Percentiles rank a stretch among this genome's conserved stretches.
Conservation (phyloP, 2,888 invertebrate species). For the Andrena trimmerana region DNA sequence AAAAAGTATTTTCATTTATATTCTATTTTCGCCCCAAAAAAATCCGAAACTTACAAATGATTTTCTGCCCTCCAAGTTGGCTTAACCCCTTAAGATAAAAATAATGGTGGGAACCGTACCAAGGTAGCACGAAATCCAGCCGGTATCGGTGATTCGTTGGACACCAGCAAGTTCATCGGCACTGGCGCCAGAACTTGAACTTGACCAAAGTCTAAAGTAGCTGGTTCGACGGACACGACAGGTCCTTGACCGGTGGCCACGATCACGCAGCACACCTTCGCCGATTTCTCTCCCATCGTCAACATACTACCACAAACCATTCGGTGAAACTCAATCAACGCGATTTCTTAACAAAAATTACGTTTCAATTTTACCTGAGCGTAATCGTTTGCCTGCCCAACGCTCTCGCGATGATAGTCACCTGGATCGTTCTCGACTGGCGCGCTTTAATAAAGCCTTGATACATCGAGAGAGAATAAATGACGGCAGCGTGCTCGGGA, state of each 20-base stretch:
- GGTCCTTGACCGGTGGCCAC: conserved; percentile 88
- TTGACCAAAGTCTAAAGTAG: conserved; percentile 88
- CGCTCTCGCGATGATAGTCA: conserved; percentile 85
- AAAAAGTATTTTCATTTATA: too few relatives aligned
- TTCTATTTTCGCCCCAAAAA: too few relatives aligned
- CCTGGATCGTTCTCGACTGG: conserved; percentile 84
- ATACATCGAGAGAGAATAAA: conserved; percentile 76
- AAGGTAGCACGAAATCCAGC: conserved; percentile 87
- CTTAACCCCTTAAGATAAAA: not conserved
- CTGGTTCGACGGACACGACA: conserved; percentile 88
- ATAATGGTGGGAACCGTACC: conserved; percentile 66
- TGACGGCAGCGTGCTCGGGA: conserved; percentile 56
- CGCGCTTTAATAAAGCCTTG: conserved; percentile 84
- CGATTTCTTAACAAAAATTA: too few relatives aligned
- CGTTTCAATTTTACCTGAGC: conserved; percentile 66
- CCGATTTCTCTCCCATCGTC: conserved; percentile 84
- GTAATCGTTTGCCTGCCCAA: conserved; percentile 85
- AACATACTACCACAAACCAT: conserved; percentile 67
- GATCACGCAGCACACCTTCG: conserved; percentile 85
- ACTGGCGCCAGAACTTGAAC: conserved; percentile 87
- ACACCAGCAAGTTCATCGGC: conserved; percentile 86
- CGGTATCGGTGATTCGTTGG: conserved; percentile 90
- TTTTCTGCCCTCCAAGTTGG: too few relatives aligned
- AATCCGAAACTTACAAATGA: too few relatives aligned
- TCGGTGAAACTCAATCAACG: not conserved